These are phyloP conservation scores for Trinectes maculatus DNA, from an alignment of 2,113 vertebrate species.

Conservation along the genomic window DNA sequence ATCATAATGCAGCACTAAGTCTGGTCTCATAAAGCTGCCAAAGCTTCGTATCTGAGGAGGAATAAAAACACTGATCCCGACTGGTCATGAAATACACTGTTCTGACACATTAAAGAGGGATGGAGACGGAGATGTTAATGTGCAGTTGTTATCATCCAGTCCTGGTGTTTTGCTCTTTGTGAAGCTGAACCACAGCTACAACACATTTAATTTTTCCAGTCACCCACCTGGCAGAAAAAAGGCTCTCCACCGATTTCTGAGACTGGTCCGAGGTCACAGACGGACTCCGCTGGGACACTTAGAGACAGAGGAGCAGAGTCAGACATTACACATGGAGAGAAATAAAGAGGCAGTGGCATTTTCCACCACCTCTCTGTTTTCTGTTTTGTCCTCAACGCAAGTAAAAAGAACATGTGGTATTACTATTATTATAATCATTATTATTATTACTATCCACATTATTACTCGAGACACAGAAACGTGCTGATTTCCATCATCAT, in stretches of 20 bases:
- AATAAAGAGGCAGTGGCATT: conserved; percentile 5
- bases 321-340: conserved; percentile 49
- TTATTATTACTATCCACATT: too few relatives aligned
- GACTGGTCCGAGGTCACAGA: conserved; percentile 85
- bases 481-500: conserved; percentile 9
- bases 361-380: conserved; percentile 18
- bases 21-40: too few relatives aligned
- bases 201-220: background rate
- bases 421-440: too few relatives aligned
- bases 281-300: conserved; percentile 84
- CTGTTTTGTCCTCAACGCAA: conserved; percentile 12
- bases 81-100: too few relatives aligned
- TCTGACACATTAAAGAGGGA: too few relatives aligned
- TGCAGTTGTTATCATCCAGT: too few relatives aligned
- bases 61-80: too few relatives aligned
- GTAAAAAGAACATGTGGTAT: background rate
- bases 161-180: background rate
- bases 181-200: background rate
- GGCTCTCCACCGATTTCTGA: conserved; percentile 85
- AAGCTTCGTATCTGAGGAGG: too few relatives aligned
- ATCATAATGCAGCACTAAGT: too few relatives aligned
- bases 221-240: conserved; percentile 90
- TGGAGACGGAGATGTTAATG: too few relatives aligned
- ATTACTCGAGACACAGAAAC: conserved; percentile 11
- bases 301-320: conserved; percentile 45